Conservation (phyloP, 2,888 invertebrate genomes). For the Cotesia congregata region DNA sequence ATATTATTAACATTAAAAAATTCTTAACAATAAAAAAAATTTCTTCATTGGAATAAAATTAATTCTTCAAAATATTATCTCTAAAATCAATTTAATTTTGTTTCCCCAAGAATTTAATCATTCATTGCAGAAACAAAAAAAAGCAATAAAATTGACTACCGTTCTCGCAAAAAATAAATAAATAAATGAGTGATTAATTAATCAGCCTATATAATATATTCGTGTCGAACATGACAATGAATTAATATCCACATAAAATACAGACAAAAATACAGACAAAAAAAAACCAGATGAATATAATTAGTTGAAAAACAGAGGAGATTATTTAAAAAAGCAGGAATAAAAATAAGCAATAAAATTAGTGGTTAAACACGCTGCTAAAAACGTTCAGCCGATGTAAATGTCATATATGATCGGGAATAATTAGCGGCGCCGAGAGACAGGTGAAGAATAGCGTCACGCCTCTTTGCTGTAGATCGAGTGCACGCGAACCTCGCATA, state of each 20-base stretch:
- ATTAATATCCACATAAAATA: background rate
- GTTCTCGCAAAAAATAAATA: too few species aligned
- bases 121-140: too few species aligned
- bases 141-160: too few species aligned
- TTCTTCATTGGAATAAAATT: too few species aligned
- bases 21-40: too few species aligned
- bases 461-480: constrained; percentile 63
- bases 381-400: background rate
- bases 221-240: background rate
- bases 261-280: background rate
- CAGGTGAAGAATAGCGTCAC: constrained; percentile 64
- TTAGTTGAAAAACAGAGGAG: background rate
- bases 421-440: constrained; percentile 61
- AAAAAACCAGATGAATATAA: constrained; percentile 1
- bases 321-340: background rate
- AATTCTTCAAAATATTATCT: too few species aligned
- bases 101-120: too few species aligned
- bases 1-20: too few species aligned
- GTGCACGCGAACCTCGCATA: constrained; percentile 51
- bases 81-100: too few species aligned
- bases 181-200: background rate
- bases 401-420: constrained; percentile 52
- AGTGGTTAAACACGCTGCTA: background rate
- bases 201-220: background rate
- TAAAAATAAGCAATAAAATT: constrained; percentile 1